phyloP scores from a whole-genome alignment of 2,113 vertebrate genomes.

The Helogale parvula region DNA sequence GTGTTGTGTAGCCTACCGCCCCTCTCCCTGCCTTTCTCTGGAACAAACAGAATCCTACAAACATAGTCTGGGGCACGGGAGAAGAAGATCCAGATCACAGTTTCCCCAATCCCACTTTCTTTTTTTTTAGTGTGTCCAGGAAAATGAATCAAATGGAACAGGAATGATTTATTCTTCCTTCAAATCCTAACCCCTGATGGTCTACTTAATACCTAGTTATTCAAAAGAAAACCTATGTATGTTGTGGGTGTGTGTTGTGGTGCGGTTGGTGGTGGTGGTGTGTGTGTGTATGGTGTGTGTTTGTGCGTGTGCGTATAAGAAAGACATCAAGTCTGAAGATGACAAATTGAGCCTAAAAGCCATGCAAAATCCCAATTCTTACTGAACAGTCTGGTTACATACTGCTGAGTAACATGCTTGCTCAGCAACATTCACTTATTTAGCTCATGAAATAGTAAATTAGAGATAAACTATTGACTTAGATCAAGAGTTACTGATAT shows the following conservation, averaged over 20 bases:
- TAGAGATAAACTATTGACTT: conserved; percentile 29
- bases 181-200: neutral
- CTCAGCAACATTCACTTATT: neutral
- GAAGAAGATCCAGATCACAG: neutral
- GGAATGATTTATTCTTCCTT: neutral
- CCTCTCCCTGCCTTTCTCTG: neutral
- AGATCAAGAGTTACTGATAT: neutral
- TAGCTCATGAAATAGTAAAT: neutral
- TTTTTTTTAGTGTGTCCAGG: neutral
- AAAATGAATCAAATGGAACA: neutral
- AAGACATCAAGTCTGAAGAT: neutral
- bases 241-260: accelerated
- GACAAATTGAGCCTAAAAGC: neutral
- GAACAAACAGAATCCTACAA: neutral
- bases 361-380: neutral
- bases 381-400: neutral
- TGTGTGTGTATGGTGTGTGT: no score
- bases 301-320: accelerated
- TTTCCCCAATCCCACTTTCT: neutral
- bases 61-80: no score
- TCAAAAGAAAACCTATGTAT: neutral
- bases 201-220: neutral
- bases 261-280: no score
- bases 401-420: neutral
- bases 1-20: neutral